These are phyloP conservation scores for Macrosiphum euphorbiae DNA, from an alignment of 2,888 invertebrate genomes.

Conservation along the genomic window DNA sequence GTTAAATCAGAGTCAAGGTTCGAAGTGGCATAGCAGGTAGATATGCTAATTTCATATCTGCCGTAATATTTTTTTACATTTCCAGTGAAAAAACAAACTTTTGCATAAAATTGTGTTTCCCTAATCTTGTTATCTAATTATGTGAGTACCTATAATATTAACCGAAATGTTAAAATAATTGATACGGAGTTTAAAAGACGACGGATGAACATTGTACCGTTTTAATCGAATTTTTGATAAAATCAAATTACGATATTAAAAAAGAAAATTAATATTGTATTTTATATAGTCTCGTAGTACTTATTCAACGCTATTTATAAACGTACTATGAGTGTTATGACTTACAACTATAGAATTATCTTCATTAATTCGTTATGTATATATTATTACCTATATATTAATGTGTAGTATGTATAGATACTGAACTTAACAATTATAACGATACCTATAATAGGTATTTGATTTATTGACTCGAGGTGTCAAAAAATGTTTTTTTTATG, in stretches of 20 bases:
- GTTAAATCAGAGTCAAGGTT: constrained; percentile 20
- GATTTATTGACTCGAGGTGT: background rate
- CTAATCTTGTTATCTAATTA: background rate
- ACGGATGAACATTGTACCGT: background rate
- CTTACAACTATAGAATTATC: background rate
- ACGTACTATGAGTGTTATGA: background rate
- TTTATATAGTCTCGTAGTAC: background rate
- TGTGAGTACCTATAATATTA: background rate
- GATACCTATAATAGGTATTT: background rate
- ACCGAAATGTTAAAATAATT: background rate
- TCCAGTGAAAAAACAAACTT: background rate
- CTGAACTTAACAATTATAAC: background rate
- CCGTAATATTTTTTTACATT: constrained; percentile 5
- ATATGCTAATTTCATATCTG: background rate
- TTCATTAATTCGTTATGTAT: background rate
- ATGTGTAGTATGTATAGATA: too few species aligned
- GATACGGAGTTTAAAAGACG: too few species aligned
- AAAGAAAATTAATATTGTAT: background rate
- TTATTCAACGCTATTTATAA: background rate
- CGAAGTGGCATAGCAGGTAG: background rate
- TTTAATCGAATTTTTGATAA: background rate
- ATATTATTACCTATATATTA: background rate
- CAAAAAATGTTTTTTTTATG: background rate
- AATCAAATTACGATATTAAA: background rate
- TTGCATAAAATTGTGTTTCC: background rate